Evolutionary conservation across 1,140 invertebrate genomes (phyloP).

Genomic region (Papilio dardanus): DNA sequence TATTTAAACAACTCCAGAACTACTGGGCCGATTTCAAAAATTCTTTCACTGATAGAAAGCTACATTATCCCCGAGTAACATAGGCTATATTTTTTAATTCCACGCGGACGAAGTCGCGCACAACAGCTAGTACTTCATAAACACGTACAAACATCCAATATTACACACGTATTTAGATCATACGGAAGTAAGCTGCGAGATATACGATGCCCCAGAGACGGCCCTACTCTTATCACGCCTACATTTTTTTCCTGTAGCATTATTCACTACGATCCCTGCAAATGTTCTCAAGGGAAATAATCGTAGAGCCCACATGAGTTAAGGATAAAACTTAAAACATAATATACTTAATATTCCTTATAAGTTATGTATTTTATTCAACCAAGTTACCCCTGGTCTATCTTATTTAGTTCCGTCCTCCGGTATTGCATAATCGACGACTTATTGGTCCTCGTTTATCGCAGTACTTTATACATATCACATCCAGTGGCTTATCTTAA

Average conservation of each 20-base stretch:
- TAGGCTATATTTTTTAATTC: no score
- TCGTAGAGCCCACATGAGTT: not conserved
- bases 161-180: not conserved
- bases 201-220: not conserved
- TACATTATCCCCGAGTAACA: no score
- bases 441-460: no score
- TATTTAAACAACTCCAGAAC: no score
- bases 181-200: not conserved
- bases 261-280: not conserved
- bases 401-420: no score
- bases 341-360: not conserved
- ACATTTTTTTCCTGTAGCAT: slow-evolving; percentile 18
- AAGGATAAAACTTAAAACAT: not conserved
- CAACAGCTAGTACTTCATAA: no score
- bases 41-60: not conserved
- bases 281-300: slow-evolving; percentile 11
- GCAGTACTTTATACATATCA: not conserved
- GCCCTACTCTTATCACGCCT: not conserved
- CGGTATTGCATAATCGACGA: no score
- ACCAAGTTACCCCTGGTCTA: no score
- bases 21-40: no score
- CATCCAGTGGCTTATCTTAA: not conserved
- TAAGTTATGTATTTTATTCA: no score
- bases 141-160: not conserved
- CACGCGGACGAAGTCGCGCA: no score